Evolutionary conservation across 2,888 invertebrate species (phyloP).

Genomic region (Nowickia ferox): DNA sequence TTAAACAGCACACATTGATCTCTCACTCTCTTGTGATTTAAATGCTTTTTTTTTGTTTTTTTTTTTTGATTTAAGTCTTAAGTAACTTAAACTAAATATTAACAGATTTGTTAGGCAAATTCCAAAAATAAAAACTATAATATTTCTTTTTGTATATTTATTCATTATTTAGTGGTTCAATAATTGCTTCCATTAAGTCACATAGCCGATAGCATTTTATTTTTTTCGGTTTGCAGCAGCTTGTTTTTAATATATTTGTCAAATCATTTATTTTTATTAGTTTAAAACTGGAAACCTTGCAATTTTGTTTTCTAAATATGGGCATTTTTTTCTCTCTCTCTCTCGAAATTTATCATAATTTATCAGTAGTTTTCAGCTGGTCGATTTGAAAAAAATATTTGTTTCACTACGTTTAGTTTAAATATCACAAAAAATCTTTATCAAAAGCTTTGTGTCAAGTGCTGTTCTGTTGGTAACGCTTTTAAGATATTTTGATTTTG

Average conservation of each 20-base stretch:
- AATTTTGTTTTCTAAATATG: conserved; percentile 6
- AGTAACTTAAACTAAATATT: conserved; percentile 30
- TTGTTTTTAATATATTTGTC: conserved; percentile 47
- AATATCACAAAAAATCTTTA: conserved; percentile 4
- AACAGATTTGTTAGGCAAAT: conserved; percentile 48
- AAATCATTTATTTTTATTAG: conserved; percentile 56
- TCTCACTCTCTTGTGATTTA: conserved; percentile 36
- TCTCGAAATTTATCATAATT: conserved; percentile 57
- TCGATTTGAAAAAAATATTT: conserved; percentile 27
- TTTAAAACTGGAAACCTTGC: conserved; percentile 12
- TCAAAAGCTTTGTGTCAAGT: conserved; percentile 52
- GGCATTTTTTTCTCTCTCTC: conserved; percentile 20
- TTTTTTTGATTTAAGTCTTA: neutral
- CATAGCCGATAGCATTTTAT: neutral
- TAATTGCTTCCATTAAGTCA: neutral
- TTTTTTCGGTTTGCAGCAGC: neutral
- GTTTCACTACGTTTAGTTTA: neutral
- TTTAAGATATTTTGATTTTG: conserved; percentile 43
- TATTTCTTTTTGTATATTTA: conserved; percentile 1
- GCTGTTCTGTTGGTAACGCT: conserved; percentile 56
- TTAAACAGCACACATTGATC: conserved; percentile 10
- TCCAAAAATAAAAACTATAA: conserved; percentile 41
- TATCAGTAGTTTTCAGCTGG: conserved; percentile 65
- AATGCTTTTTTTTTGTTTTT: neutral
- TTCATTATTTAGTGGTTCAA: conserved; percentile 31